These are phyloP conservation scores for Hybognathus amarus DNA, from an alignment of 2,797 vertebrate species.

Conservation along the genomic window DNA sequence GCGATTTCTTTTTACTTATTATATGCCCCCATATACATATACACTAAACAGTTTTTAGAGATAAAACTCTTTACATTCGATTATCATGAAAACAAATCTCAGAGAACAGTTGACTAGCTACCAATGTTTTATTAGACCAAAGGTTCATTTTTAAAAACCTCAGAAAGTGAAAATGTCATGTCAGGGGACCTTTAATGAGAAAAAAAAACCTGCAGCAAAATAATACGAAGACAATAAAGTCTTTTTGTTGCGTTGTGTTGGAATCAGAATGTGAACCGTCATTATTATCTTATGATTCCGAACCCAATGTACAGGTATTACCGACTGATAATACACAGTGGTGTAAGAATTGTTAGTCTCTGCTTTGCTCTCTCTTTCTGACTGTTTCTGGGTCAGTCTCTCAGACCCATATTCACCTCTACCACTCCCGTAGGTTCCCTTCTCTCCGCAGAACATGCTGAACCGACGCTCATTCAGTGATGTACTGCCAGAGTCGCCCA, in stretches of 20 bases:
- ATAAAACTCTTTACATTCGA: too few species aligned
- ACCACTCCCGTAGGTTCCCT: slow-evolving; percentile 79
- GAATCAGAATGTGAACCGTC: not conserved
- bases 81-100: too few species aligned
- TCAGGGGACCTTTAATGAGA: not conserved
- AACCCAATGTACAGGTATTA: not conserved
- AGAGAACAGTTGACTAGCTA: too few species aligned
- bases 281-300: not conserved
- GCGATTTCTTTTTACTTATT: too few species aligned
- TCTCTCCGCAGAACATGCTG: slow-evolving; percentile 94
- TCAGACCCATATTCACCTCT: slow-evolving; percentile 68
- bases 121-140: too few species aligned
- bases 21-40: too few species aligned
- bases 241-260: not conserved
- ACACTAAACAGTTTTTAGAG: too few species aligned
- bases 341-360: slow-evolving; percentile 1
- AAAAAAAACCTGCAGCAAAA: not conserved
- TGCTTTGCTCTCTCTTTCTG: slow-evolving; percentile 59
- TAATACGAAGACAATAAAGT: not conserved
- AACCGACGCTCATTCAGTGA: slow-evolving; percentile 97
- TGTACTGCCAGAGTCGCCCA: slow-evolving; percentile 95
- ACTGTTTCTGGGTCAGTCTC: slow-evolving; percentile 64
- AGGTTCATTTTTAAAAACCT: too few species aligned
- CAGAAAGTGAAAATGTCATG: too few species aligned
- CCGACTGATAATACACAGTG: not conserved